Percentiles rank a stretch among this genome's conserved stretches.
These are phyloP conservation scores for Peromyscus aztecus DNA, from an alignment of 2,797 vertebrate species.

Conservation along the genomic window DNA sequence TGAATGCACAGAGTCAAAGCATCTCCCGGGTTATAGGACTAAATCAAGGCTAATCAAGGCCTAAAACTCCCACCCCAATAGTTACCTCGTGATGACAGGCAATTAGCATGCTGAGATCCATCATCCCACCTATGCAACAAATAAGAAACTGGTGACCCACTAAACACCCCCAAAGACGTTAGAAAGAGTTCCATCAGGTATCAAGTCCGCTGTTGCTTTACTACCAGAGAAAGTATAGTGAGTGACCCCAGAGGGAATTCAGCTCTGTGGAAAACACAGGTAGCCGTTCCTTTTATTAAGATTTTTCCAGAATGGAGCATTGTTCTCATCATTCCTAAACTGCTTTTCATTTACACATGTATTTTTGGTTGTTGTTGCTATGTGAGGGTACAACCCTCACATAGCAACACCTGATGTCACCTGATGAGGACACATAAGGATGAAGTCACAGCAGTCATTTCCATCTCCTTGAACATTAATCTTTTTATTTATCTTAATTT, in stretches of 20 bases:
- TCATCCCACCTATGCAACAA: background rate
- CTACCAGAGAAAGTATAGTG: background rate
- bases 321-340: background rate
- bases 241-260: background rate
- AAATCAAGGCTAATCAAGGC: background rate
- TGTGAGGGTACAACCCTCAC: background rate
- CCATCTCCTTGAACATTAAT: background rate
- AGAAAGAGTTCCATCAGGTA: background rate
- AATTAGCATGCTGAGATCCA: background rate
- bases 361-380: background rate
- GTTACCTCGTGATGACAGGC: background rate
- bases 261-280: slow-evolving; percentile 50
- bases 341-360: background rate
- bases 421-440: background rate
- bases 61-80: background rate
- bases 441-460: background rate
- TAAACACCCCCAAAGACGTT: background rate
- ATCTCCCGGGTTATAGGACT: background rate
- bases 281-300: slow-evolving; percentile 8
- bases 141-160: background rate
- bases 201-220: background rate
- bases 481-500: background rate
- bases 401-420: background rate
- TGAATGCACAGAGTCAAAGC: background rate
- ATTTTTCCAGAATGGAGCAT: background rate